These are phyloP conservation scores for Archips crataeganus DNA, from an alignment of 2,888 invertebrate genomes.

Conservation along the genomic window DNA sequence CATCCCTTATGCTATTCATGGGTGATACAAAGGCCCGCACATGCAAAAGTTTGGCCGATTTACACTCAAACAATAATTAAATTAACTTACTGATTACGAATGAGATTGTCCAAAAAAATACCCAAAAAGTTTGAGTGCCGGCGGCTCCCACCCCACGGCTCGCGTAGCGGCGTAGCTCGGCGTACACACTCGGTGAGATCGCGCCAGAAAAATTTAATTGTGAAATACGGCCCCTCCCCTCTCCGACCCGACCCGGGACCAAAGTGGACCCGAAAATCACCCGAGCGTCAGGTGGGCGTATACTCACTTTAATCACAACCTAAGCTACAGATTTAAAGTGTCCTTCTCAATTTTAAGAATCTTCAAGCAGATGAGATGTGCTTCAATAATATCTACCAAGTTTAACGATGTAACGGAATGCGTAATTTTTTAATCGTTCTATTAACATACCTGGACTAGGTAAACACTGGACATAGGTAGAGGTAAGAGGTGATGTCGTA, in stretches of 20 bases:
- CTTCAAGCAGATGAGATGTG: neutral
- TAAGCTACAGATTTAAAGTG: conserved; percentile 43
- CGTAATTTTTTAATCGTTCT: neutral
- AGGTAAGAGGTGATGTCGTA: too few relatives aligned
- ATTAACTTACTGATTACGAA: too few relatives aligned
- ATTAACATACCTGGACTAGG: too few relatives aligned
- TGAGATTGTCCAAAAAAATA: neutral
- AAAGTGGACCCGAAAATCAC: conserved; percentile 40
- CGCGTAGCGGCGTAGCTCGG: conserved; percentile 67
- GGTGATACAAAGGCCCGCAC: too few relatives aligned
- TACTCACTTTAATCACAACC: conserved; percentile 44
- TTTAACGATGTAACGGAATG: neutral
- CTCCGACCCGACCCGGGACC: conserved; percentile 49
- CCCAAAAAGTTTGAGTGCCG: conserved; percentile 59
- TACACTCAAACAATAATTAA: too few relatives aligned
- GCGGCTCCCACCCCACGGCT: conserved; percentile 59
- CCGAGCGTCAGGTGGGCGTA: conserved; percentile 54
- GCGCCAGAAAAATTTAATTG: conserved; percentile 83
- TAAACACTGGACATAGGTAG: too few relatives aligned
- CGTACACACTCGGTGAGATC: conserved; percentile 76
- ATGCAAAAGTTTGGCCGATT: too few relatives aligned
- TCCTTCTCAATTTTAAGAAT: conserved; percentile 46
- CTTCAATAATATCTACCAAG: neutral
- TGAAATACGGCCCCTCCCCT: conserved; percentile 72
- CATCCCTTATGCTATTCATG: too few relatives aligned